phyloP scores from a whole-genome alignment of 2,113 vertebrate genomes.

The Hippocampus mohnikei region DNA sequence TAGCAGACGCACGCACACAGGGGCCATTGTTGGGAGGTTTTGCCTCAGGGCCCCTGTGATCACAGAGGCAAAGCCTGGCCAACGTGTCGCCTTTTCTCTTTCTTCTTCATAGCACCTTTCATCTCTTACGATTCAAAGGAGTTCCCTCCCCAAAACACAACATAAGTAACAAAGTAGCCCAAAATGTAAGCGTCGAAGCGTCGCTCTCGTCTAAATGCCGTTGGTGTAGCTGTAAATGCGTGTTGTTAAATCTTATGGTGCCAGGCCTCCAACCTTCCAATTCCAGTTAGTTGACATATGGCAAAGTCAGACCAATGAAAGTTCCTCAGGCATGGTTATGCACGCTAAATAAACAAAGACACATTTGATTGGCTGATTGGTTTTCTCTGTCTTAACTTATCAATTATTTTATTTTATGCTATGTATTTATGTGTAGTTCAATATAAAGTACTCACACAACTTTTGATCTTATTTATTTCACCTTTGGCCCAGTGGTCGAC shows the following conservation, averaged over 20 bases:
- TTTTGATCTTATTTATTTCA: too few species aligned
- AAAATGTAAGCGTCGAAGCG: not conserved
- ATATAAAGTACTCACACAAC: too few species aligned
- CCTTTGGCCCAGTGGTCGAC: too few species aligned
- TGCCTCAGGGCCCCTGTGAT: not conserved
- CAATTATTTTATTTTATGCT: too few species aligned
- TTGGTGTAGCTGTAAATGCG: not conserved
- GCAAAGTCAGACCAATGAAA: not conserved
- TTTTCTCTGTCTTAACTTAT: too few species aligned
- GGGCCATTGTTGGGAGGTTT: not conserved
- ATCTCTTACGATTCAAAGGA: not conserved
- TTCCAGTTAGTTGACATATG: not conserved
- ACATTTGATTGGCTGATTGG: not conserved
- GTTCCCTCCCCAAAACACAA: not conserved
- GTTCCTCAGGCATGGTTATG: not conserved
- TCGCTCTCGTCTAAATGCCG: not conserved
- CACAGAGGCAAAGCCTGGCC: not conserved
- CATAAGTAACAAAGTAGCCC: not conserved
- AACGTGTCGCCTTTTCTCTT: not conserved
- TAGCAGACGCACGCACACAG: not conserved
- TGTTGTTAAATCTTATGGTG: not conserved
- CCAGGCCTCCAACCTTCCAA: not conserved
- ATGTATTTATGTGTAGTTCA: too few species aligned
- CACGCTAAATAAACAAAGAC: not conserved
- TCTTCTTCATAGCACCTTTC: conserved; percentile 1